Percentiles rank a stretch among this genome's conserved stretches.
Conservation (phyloP, 2,113 vertebrate genomes). For the Paratilapia polleni region DNA sequence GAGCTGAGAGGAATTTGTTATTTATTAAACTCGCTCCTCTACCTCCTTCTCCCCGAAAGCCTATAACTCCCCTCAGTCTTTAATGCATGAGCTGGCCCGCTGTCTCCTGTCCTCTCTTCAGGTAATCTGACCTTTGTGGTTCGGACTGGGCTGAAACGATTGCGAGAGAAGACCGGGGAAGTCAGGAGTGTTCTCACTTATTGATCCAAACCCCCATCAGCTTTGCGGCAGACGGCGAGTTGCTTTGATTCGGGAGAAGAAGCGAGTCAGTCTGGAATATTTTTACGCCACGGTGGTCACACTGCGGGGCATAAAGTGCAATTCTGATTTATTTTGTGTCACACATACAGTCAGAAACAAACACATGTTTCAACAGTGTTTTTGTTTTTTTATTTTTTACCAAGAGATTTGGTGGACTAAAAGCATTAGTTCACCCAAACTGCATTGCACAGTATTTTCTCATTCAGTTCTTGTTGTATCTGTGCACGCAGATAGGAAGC, state of each 20-base stretch:
- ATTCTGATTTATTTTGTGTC: conserved; percentile 3
- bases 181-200: conserved; percentile 55
- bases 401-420: background rate
- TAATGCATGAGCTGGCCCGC: conserved; percentile 64
- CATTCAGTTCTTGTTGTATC: background rate
- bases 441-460: conserved; percentile 1
- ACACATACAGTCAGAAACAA: background rate
- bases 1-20: conserved; percentile 79
- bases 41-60: conserved; percentile 50
- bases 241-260: conserved; percentile 30
- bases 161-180: conserved; percentile 57
- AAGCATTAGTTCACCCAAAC: background rate
- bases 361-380: background rate
- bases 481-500: background rate
- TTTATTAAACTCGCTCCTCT: conserved; percentile 77
- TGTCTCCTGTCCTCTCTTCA: conserved; percentile 56
- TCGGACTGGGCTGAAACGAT: conserved; percentile 61
- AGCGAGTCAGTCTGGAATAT: conserved; percentile 3
- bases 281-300: background rate
- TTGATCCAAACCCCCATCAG: conserved; percentile 51
- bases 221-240: conserved; percentile 17
- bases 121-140: conserved; percentile 72
- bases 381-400: background rate
- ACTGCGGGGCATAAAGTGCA: background rate
- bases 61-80: conserved; percentile 57